Evolutionary conservation across 2,888 invertebrate genomes (phyloP), one percentile per base, ranked within the genome.

Genomic region (Chironomus tentans): DNA sequence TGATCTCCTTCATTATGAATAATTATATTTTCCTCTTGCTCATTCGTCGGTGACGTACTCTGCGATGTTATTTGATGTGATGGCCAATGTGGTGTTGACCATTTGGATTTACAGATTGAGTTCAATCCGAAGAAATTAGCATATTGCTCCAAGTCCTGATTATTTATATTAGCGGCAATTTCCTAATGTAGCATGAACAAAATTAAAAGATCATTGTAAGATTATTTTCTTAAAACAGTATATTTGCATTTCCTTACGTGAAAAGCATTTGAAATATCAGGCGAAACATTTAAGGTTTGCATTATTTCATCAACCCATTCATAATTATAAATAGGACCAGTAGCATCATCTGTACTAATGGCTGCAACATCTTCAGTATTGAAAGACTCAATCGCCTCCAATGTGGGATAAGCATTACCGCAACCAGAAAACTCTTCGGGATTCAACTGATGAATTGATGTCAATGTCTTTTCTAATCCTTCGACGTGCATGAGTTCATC

Each of bases 81-180:
- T 68, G 78, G 77, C 83, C 83, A 83, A 77, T 82, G 82, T 12
- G 74, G 74, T 2, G 82, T 81, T 70, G 82, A 80, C 80, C 84
- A 84, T 65, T 84, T 81, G 2, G 82, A 82, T 79, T 84, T 84
- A 78, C 84, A 84, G 78, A 84, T 82, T 62, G 83, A 82, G 80
- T 84, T 83, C 62, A 84, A 80, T 56, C 84, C 82, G 74, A 84
- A 75, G 47, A 77, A 48, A 56, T 77, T 77, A 13, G 77, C 76
- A 70, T 77, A 83, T 76, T 84, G 84, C 69, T 82, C 81, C 78
- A 84, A 80, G 77, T 84, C 84, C 13, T 83, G 81, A 78, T 81
- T 84, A 77, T 82, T 83, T 50, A 83, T 80, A 80, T 84, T 83
- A 69, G 82, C 82, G 70, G 84, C 81, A 68, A 84, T 79, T 76